Base-by-base conservation (phyloP, 1,140 invertebrate genomes). In the Drosophila pachea region DNA sequence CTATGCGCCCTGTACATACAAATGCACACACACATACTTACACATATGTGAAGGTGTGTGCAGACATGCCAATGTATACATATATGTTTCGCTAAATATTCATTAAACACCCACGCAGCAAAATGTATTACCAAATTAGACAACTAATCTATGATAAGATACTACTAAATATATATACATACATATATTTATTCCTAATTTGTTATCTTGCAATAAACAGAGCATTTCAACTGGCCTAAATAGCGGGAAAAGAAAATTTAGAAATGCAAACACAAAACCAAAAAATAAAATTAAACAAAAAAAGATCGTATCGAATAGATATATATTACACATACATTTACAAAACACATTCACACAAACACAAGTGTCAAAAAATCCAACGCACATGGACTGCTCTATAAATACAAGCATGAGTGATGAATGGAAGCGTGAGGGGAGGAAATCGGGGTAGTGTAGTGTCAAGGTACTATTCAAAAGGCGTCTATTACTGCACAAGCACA, bases 331-430 rank as follows among this genome's bases (percentile, higher is more conserved):
- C 9, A 9, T 47, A 45, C 8, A 35, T 16, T 48, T 8, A 53
- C 31, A 48, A 2, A 12, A 65, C 7, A 56, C 22, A 47, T 29
- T 29, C 50, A 52, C 40, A 29, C 43, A 35, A 12, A 43, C 50
- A 63, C 59, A 67, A 58, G 76, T 83, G 75, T 78, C 72, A 72
- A 79, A 84, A 66, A 60, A 55, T 73, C 68, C 42, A 74, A 64
- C 78, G 78, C 78, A 82, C 78, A 82, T 83, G 78, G 79, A 84
- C 71, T 78, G 68, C 68, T 68, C 78, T 83, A 83, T 76, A 83
- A 83, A 83, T 83, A 83, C 74, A 84, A 76, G 56, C 55, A 60
- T 42, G 49, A 54, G 49, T 60, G 47, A 78, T 55, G 65, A 78
- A 68, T 75, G 61, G 54, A 52, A 45, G 62, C 9, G 38, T 42